Conservation (phyloP, 1,140 invertebrate genomes). For the Diploscapter pachys region DNA sequence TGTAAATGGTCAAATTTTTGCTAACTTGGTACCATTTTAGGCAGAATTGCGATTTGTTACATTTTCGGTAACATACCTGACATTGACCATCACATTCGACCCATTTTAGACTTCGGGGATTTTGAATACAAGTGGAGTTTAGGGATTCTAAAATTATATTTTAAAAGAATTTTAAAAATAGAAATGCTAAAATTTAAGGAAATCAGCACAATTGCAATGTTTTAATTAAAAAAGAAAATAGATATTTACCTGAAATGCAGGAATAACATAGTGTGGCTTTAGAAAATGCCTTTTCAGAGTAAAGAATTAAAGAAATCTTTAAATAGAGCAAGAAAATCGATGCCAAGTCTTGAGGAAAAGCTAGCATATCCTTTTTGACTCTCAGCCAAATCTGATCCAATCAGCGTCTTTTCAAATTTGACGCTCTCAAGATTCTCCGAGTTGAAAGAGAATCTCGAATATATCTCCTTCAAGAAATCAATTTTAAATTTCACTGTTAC, state of each 20-base stretch:
- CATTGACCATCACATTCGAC: slow-evolving; percentile 26
- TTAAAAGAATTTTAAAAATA: neutral
- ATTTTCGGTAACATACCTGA: slow-evolving; percentile 6
- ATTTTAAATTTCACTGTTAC: too few relatives aligned
- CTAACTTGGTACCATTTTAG: neutral
- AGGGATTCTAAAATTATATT: slow-evolving; percentile 3
- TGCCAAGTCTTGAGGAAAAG: too few relatives aligned
- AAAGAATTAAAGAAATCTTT: too few relatives aligned
- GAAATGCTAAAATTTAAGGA: slow-evolving; percentile 19
- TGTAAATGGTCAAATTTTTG: neutral
- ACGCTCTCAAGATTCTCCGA: too few relatives aligned
- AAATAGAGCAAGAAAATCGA: too few relatives aligned
- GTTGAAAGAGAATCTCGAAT: too few relatives aligned
- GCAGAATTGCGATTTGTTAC: neutral
- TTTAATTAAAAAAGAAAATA: slow-evolving; percentile 10
- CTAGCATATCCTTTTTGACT: too few relatives aligned
- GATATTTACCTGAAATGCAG: neutral
- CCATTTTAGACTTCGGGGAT: slow-evolving; percentile 23
- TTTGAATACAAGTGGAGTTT: slow-evolving; percentile 15
- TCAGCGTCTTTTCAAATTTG: too few relatives aligned
- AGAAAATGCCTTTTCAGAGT: neutral
- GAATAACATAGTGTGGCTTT: slow-evolving; percentile 1
- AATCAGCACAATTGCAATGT: slow-evolving; percentile 10
- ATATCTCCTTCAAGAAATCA: too few relatives aligned
- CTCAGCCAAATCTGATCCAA: too few relatives aligned